Conservation (phyloP, 2,888 invertebrate species). For the Thelaira solivaga region DNA sequence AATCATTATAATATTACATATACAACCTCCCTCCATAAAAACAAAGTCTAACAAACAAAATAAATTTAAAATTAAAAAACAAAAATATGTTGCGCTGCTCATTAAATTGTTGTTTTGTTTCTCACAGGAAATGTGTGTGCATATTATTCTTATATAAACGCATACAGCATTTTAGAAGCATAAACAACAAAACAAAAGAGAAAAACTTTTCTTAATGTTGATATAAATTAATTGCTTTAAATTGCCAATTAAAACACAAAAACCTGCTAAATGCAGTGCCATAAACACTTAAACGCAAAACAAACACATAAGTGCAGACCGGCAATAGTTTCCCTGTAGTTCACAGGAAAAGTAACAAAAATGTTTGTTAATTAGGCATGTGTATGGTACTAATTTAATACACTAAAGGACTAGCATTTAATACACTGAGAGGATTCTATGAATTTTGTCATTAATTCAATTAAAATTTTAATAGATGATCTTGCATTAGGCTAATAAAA, state of each 20-base stretch:
- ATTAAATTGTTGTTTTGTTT: not conserved
- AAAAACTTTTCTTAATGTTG: constrained; percentile 48
- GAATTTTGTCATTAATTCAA: no score
- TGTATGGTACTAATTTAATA: no score
- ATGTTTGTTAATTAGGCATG: not conserved
- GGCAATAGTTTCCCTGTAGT: constrained; percentile 4
- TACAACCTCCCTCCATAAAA: not conserved
- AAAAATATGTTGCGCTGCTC: constrained; percentile 21
- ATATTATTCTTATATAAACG: no score
- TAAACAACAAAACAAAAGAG: constrained; percentile 2
- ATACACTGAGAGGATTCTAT: no score
- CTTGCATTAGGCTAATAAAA: no score
- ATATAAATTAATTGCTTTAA: constrained; percentile 61
- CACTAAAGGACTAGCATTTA: no score
- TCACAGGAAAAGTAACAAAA: not conserved
- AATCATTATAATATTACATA: constrained; percentile 14
- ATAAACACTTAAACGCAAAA: constrained; percentile 2
- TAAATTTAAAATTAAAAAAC: not conserved
- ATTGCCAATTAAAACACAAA: constrained; percentile 62
- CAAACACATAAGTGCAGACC: constrained; percentile 4
- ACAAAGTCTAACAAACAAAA: not conserved
- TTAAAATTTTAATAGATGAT: no score
- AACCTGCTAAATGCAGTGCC: constrained; percentile 51
- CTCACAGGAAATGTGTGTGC: not conserved
- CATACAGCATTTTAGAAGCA: not conserved